Conservation (phyloP, 1,140 invertebrate species). For the Papilio xuthus region DNA sequence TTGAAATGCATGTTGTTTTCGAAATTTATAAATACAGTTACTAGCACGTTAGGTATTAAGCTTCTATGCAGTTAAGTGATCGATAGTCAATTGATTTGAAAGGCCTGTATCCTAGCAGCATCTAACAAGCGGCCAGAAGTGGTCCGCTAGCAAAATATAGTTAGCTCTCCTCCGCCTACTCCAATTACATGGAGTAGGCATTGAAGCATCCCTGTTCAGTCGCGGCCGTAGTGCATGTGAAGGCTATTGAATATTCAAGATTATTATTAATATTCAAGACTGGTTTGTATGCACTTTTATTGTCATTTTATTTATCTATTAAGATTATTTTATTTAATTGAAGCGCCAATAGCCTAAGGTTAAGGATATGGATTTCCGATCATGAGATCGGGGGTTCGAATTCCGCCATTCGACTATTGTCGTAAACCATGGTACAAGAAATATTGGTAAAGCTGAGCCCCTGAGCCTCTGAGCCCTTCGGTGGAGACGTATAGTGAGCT, state of each 20-base stretch:
- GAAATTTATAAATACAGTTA: too few species aligned
- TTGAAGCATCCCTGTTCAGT: neutral
- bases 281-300: neutral
- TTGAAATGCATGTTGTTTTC: too few species aligned
- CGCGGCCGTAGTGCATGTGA: neutral
- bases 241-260: neutral
- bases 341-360: too few species aligned
- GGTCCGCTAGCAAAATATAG: slow-evolving; percentile 23
- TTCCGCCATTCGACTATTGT: too few species aligned
- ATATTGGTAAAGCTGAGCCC: too few species aligned
- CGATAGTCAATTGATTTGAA: slow-evolving; percentile 18
- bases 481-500: too few species aligned
- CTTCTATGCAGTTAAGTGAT: neutral
- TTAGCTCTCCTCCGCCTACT: neutral
- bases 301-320: too few species aligned
- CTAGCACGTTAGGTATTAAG: neutral
- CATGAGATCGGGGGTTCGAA: too few species aligned
- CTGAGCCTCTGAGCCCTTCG: too few species aligned
- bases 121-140: slow-evolving; percentile 14
- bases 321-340: too few species aligned
- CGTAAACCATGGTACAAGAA: too few species aligned
- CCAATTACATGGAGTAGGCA: slow-evolving; percentile 19
- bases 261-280: neutral
- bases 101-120: neutral
- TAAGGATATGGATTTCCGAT: too few species aligned